Evolutionary conservation across 2,797 vertebrate species (phyloP).

Genomic region (Knipowitschia caucasica): DNA sequence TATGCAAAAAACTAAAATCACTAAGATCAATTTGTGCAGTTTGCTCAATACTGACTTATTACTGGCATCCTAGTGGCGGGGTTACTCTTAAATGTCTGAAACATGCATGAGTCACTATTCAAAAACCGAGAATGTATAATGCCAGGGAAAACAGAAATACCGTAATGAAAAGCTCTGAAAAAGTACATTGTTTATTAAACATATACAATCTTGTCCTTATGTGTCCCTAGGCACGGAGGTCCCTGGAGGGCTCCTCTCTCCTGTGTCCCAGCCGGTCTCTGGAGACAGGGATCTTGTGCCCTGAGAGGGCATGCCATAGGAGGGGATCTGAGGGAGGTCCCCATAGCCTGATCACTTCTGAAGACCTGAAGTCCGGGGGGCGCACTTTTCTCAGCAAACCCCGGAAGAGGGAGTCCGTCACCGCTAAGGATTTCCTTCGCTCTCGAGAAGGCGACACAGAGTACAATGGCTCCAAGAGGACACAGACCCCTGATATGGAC

Average conservation of each 20-base stretch:
- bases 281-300: conserved; percentile 62
- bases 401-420: conserved; percentile 29
- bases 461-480: conserved; percentile 18
- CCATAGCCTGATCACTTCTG: conserved; percentile 26
- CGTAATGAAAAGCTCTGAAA: too few relatives aligned
- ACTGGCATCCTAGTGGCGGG: too few relatives aligned
- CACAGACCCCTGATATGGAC: conserved; percentile 32
- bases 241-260: conserved; percentile 63
- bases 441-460: conserved; percentile 25
- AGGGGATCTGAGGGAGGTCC: conserved; percentile 38
- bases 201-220: conserved; percentile 5
- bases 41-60: too few relatives aligned
- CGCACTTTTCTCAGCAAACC: conserved; percentile 19
- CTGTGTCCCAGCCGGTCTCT: conserved; percentile 62
- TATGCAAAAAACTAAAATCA: too few relatives aligned
- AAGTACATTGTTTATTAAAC: too few relatives aligned
- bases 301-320: conserved; percentile 47
- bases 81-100: too few relatives aligned
- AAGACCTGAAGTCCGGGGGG: conserved; percentile 16
- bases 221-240: conserved; percentile 72
- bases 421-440: conserved; percentile 14
- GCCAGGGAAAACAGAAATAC: too few relatives aligned
- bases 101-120: too few relatives aligned
- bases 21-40: too few relatives aligned
- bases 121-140: too few relatives aligned